Evolutionary conservation across 2,113 vertebrate genomes (phyloP).

Genomic region (Carassius auratus): DNA sequence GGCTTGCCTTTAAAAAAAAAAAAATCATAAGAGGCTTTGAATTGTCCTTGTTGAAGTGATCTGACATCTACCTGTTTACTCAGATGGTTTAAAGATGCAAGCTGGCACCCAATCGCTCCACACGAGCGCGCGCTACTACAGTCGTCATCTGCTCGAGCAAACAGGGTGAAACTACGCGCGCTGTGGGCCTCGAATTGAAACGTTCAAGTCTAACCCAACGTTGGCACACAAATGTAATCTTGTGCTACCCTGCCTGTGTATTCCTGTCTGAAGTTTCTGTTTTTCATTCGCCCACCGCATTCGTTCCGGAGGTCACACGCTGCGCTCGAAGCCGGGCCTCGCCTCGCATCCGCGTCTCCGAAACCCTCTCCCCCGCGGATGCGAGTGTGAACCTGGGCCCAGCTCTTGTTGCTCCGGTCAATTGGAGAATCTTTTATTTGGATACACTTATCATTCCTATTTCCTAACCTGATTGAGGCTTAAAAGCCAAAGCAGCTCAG

Average conservation of each 20-base stretch:
- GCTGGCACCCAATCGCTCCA: not conserved
- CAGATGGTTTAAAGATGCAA: conserved; percentile 60
- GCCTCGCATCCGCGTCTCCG: conserved; percentile 40
- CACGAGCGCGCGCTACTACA: not conserved
- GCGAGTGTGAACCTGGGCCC: conserved; percentile 59
- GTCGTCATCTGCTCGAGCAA: conserved; percentile 41
- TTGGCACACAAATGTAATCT: conserved; percentile 61
- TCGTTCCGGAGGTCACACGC: conserved; percentile 57
- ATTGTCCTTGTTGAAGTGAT: conserved; percentile 71
- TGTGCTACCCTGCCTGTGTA: conserved; percentile 58
- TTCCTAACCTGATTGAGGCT: conserved; percentile 79
- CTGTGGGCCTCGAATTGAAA: conserved; percentile 67
- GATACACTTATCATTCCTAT: conserved; percentile 75
- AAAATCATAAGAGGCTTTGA: conserved; percentile 76
- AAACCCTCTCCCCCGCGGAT: conserved; percentile 56
- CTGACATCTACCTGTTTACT: conserved; percentile 77
- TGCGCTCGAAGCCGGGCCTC: conserved; percentile 64
- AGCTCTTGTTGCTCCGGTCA: conserved; percentile 75
- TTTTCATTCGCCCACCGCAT: conserved; percentile 62
- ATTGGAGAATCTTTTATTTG: conserved; percentile 78
- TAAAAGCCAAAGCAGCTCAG: conserved; percentile 81
- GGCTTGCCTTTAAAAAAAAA: conserved; percentile 45
- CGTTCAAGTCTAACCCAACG: conserved; percentile 61
- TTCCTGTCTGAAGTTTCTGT: conserved; percentile 64
- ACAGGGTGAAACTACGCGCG: conserved; percentile 32